These are phyloP conservation scores for Falco biarmicus DNA, from an alignment of 2,797 vertebrate species.

Conservation along the genomic window DNA sequence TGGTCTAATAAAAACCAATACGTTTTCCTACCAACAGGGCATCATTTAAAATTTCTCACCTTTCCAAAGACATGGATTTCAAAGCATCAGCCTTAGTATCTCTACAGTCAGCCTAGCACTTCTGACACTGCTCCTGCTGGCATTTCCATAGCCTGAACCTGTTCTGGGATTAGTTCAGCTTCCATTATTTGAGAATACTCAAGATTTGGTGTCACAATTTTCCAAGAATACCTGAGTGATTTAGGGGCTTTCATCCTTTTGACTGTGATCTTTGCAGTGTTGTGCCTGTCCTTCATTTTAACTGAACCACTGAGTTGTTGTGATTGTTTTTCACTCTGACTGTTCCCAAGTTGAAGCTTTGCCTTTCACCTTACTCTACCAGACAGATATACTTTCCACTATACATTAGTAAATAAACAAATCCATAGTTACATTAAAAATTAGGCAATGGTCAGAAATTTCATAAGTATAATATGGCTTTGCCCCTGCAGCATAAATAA, in stretches of 20 bases:
- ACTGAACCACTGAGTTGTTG: background rate
- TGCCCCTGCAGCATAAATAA: background rate
- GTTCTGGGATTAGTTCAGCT: background rate
- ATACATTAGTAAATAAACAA: background rate
- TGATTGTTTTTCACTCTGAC: background rate
- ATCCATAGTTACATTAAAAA: background rate
- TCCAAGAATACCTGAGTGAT: background rate
- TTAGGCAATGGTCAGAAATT: background rate
- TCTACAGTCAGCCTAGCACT: background rate
- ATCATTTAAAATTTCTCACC: background rate
- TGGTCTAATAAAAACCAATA: background rate
- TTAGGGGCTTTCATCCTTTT: background rate
- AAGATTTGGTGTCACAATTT: background rate
- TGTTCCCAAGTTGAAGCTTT: background rate
- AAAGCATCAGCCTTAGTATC: background rate
- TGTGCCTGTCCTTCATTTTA: background rate
- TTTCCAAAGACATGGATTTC: background rate
- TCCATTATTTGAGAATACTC: background rate
- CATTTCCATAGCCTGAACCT: background rate
- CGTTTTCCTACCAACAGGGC: background rate
- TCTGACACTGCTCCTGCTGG: background rate
- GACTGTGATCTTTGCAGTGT: background rate
- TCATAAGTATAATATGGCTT: background rate
- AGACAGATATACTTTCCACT: background rate
- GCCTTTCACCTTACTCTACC: background rate